Conservation (phyloP, 1,140 invertebrate species). For the Bombus impatiens region DNA sequence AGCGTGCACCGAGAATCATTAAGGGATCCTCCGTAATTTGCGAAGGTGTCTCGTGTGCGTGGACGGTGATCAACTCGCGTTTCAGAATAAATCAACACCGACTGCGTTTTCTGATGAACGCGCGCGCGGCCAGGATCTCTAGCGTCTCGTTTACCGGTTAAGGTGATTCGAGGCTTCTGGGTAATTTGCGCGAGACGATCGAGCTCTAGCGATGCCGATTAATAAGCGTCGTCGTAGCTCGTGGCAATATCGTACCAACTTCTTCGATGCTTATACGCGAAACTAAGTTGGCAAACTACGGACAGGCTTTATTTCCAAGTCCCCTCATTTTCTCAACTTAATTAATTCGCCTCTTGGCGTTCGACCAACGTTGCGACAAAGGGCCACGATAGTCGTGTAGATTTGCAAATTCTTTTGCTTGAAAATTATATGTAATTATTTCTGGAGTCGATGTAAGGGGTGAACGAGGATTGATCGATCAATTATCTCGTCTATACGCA, state of each 20-base stretch:
- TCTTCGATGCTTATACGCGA: not conserved
- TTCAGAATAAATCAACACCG: slow-evolving; percentile 24
- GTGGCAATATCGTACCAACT: not conserved
- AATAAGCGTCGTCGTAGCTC: not conserved
- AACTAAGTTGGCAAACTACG: no score
- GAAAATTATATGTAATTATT: no score
- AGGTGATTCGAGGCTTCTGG: slow-evolving; percentile 4
- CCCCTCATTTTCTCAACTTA: no score
- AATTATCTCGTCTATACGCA: no score
- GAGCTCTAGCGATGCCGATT: not conserved
- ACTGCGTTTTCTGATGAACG: slow-evolving; percentile 5
- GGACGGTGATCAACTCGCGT: slow-evolving; percentile 15
- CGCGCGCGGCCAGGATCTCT: not conserved
- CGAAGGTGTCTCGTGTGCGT: slow-evolving; percentile 32
- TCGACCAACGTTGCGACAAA: accelerated
- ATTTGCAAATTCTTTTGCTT: no score
- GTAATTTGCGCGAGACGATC: not conserved
- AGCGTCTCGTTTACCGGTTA: not conserved
- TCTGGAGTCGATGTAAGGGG: no score
- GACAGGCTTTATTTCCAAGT: no score
- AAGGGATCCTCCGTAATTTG: slow-evolving; percentile 44
- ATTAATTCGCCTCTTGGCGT: no score
- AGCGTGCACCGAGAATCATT: slow-evolving; percentile 45
- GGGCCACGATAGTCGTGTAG: no score
- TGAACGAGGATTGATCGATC: no score